Conservation (phyloP, 1,140 invertebrate species). For the Ridgeia piscesae region DNA sequence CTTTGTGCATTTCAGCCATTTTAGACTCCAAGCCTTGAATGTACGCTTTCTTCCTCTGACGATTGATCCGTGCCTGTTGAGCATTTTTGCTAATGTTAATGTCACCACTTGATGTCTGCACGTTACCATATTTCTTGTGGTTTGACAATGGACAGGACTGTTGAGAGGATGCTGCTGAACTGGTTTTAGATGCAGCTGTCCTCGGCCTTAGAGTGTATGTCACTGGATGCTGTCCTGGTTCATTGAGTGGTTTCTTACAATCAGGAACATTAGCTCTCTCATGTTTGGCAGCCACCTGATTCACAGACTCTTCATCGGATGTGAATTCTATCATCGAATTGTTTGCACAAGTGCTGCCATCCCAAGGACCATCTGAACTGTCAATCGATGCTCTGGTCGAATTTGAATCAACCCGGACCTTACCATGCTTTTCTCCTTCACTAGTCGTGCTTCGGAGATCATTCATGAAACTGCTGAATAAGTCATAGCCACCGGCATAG, state of each 20-base stretch:
- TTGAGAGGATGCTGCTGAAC: background rate
- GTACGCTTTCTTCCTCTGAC: conserved; percentile 39
- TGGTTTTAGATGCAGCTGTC: background rate
- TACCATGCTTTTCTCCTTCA: background rate
- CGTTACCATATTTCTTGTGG: background rate
- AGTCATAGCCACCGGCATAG: background rate
- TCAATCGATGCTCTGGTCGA: background rate
- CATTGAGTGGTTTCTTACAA: background rate
- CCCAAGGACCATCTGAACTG: background rate
- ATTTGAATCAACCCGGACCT: background rate
- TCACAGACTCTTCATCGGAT: background rate
- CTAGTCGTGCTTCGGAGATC: background rate
- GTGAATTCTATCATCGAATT: background rate
- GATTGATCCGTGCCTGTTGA: conserved; percentile 38
- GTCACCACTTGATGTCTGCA: background rate
- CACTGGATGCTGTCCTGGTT: background rate
- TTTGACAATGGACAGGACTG: background rate
- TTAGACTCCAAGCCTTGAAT: conserved; percentile 34
- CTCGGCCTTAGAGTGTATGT: background rate
- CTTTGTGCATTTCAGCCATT: conserved; percentile 23
- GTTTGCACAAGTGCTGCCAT: background rate
- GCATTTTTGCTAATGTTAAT: conserved; percentile 29
- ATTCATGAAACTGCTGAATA: background rate
- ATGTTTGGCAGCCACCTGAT: background rate
- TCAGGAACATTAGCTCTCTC: background rate